Evolutionary conservation across 2,113 vertebrate species (phyloP), one percentile per base, ranked within the genome.

Genomic region (Arvicanthis niloticus): DNA sequence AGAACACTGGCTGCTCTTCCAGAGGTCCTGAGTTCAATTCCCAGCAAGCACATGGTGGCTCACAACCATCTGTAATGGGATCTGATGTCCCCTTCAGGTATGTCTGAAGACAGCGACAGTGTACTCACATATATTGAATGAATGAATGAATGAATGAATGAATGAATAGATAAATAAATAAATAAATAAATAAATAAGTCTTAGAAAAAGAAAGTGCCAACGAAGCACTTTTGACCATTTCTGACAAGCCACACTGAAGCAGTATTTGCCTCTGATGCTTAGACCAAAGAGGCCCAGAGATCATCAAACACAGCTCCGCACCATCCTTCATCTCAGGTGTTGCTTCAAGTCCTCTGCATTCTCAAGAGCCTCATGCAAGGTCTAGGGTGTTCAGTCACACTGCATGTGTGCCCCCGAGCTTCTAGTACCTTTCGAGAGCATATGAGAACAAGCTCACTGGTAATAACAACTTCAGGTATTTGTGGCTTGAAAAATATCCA

Each of bases 401-500:
- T 19, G 29, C 26, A n/a, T 9, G 26, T 4, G 9, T 22, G 34
- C 53, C n/a, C 45, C 48, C 7, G 19, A 1, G 13, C 0, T 40
- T 45, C 53, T 42, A 26, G 40, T 4, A 7, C 45, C 34, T 86
- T 85, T 67, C 76, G 67, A 19, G 4, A 3, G 77, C 68, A 51
- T 82, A 51, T 85, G 56, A 89, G 72, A 37, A 87, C 11, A 88
- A 37, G 31, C 62, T 53, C 58, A 70, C 10, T 7, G 10, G 56
- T 51, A 91, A 56, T 7, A 68, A 10, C 37, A 84, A 65, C 15
- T 88, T 17, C 37, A 48, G 48, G 15, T 67, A 65, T 75, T 51
- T 84, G 26, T 65, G 80, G 31, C 68, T 72, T 82, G 68, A 92
- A 77, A 88, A 92, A 78, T 60, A 80, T 29, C 88, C 11, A n/a